Evolutionary conservation across 2,888 invertebrate species (phyloP).

Genomic region (Platynereis dumerilii): DNA sequence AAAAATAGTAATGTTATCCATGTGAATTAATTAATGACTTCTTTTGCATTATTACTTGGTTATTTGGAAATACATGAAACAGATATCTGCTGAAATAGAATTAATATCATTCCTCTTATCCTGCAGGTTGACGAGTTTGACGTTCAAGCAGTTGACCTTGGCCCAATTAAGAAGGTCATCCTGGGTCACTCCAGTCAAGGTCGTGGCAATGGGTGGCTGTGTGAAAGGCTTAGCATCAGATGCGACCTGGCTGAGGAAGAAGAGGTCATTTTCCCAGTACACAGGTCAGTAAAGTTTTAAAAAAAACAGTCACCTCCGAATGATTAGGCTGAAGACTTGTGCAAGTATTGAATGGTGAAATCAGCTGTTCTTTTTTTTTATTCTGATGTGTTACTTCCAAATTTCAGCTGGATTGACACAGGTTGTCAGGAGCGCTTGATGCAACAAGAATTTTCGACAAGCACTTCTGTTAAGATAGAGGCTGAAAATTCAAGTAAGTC

Average conservation of each 20-base stretch:
- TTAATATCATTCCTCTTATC: too few species aligned
- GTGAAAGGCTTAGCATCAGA: slow-evolving; percentile 43
- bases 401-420: slow-evolving; percentile 54
- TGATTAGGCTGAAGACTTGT: too few species aligned
- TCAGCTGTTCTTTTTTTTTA: too few species aligned
- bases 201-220: slow-evolving; percentile 44
- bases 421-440: slow-evolving; percentile 50
- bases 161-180: slow-evolving; percentile 46
- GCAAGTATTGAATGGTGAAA: too few species aligned
- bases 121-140: slow-evolving; percentile 48
- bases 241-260: too few species aligned
- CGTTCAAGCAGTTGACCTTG: slow-evolving; percentile 55
- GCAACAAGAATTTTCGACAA: slow-evolving; percentile 7
- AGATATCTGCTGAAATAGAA: too few species aligned
- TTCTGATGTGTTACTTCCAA: background rate
- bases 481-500: background rate
- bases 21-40: too few species aligned
- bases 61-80: too few species aligned
- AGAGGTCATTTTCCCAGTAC: too few species aligned
- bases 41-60: too few species aligned
- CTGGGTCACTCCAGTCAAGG: slow-evolving; percentile 1
- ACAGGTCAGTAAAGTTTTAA: background rate
- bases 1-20: too few species aligned
- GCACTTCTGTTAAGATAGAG: background rate
- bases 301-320: background rate